Evolutionary conservation across 2,113 vertebrate species (phyloP), one percentile per base, ranked within the genome.

Genomic region (Ammodytes dubius): DNA sequence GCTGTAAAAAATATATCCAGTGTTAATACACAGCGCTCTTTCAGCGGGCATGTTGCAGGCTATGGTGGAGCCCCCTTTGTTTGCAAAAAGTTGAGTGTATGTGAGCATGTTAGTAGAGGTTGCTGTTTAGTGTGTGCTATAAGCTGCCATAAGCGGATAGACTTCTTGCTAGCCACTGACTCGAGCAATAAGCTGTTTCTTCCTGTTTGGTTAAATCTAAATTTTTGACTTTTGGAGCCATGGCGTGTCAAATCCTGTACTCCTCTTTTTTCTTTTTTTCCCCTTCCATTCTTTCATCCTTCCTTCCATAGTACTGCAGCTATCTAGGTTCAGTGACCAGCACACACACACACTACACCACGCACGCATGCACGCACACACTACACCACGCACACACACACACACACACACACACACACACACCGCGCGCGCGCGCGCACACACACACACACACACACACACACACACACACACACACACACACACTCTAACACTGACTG

Each of bases 101-200:
- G 37, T 53, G 50, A 15, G 46, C 37, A n/a, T 84, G 54, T 53
- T 50, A 57, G 74, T 60, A 47, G 68, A 66, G 58, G 59, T 79
- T 89, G 27, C 27, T 66, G 56, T 70, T 53, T 65, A 64, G 53
- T 37, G 45, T 52, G n/a, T 42, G 56, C 56, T 58, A 71, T 50
- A 66, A 79, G 72, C 65, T 72, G 67, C 57, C 79, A 70, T 80
- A 79, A 86, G 77, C 46, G 58, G 77, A 79, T 81, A 65, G 84
- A 87, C 45, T 74, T 56, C 57, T 74, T 57, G 64, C 59, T 64
- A 39, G 47, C 37, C 80, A 85, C 72, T 86, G 72, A 70, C 45
- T 77, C 56, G 17, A 59, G 74, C 82, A 91, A 87, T 19, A 52
- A 50, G 66, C 58, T 76, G 27, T 27, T 77, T 89, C 75, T 73